Evolutionary conservation across 2,797 vertebrate genomes (phyloP).

Genomic region (Dipus sagitta): DNA sequence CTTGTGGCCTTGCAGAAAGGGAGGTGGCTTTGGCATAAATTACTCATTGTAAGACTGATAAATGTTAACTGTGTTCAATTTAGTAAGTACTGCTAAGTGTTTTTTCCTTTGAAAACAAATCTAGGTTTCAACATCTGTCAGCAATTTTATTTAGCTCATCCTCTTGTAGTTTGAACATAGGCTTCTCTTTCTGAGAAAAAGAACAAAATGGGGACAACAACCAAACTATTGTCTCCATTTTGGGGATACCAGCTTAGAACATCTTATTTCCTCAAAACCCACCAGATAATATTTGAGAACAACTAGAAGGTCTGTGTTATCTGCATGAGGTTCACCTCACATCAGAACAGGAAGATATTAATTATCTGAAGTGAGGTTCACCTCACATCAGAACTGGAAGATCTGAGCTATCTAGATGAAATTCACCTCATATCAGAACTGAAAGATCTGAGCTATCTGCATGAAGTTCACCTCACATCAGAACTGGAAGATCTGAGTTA

Average conservation of each 20-base stretch:
- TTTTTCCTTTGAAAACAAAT: background rate
- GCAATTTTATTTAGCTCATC: background rate
- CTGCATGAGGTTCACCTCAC: background rate
- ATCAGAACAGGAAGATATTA: background rate
- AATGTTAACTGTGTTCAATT: background rate
- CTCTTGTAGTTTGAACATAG: background rate
- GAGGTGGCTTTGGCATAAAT: background rate
- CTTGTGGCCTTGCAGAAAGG: background rate
- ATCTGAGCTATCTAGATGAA: no score
- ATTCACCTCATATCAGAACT: no score
- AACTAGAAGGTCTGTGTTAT: background rate
- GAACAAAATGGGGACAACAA: background rate
- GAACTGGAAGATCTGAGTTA: no score
- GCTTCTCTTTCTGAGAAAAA: background rate
- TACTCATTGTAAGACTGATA: background rate
- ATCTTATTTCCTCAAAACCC: background rate
- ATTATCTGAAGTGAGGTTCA: no score
- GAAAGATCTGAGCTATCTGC: no score
- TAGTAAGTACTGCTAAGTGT: conserved; percentile 11
- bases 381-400: background rate
- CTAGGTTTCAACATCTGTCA: background rate
- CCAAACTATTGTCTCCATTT: background rate
- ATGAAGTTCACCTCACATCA: no score
- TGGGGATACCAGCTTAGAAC: background rate
- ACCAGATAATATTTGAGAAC: background rate